Evolutionary conservation across 2,797 vertebrate genomes (phyloP), one percentile per base, ranked within the genome.

Genomic region (Moxostoma hubbsi): DNA sequence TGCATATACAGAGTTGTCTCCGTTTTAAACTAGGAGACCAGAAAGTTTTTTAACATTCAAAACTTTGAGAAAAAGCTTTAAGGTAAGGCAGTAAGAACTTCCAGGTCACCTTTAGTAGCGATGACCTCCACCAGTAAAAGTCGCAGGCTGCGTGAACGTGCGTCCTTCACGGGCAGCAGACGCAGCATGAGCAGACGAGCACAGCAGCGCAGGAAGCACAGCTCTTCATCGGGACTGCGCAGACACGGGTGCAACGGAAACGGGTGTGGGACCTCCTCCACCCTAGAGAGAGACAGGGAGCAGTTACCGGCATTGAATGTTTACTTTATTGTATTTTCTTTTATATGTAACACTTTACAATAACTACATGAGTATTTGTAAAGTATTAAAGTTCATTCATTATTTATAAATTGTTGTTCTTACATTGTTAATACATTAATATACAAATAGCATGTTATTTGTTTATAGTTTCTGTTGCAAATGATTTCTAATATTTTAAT

Each of bases 61-160:
- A n/a, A n/a, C n/a, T n/a, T n/a, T n/a, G n/a, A n/a, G n/a, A n/a
- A n/a, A n/a, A n/a, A n/a, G n/a, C 51, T 53, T 53, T 53, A 53
- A 53, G 6, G 51, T 10, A 24, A 24, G 24, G 24, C 64, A 67
- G 69, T 55, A 51, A 74, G 62, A 49, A 18, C 6, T 15, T 58
- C 7, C 43, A 46, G n/a, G 88, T 89, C 89, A 96, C 96, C 95
- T 96, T 96, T 96, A 80, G 91, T 93, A 82, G 97, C 95, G 88
- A 99, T 95, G 87, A 99, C 96, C 93, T 99, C 98, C 80, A 96
- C 95, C 80, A 99, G 96, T 90, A 98, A 94, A 87, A 95, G 95
- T 81, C 95, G 95, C 84, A 99, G 93, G 84, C 95, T 96, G 83
- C 94, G 92, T 76, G 97, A 98, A 88, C 94, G 95, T 88, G 93